These are phyloP conservation scores for Tolypeutes matacus DNA, from an alignment of 2,797 vertebrate genomes.

Conservation along the genomic window DNA sequence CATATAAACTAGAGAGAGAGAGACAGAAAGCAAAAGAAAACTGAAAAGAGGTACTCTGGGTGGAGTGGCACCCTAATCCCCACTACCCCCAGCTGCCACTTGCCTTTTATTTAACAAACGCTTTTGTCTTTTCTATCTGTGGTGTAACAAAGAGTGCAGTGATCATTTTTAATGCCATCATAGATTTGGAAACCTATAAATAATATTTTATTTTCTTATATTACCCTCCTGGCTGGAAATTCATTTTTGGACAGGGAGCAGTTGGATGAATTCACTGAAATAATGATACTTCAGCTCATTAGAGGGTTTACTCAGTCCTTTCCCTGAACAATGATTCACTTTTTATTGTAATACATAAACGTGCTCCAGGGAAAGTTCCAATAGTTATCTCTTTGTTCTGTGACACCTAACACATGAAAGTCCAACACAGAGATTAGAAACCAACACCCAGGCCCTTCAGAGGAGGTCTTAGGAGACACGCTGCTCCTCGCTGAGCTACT, in stretches of 20 bases:
- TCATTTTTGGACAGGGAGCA: slow-evolving; percentile 70
- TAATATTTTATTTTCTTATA: slow-evolving; percentile 70
- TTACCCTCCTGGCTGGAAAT: slow-evolving; percentile 61
- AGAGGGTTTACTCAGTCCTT: slow-evolving; percentile 57
- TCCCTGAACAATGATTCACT: slow-evolving; percentile 39
- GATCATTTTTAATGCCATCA: slow-evolving; percentile 53
- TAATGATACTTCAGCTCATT: slow-evolving; percentile 49
- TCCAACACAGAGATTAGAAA: slow-evolving; percentile 60
- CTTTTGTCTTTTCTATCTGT: background rate
- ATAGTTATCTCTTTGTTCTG: background rate
- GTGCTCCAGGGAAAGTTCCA: slow-evolving; percentile 16
- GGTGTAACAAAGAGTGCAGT: background rate
- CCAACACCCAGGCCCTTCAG: slow-evolving; percentile 64
- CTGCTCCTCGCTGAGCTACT: background rate
- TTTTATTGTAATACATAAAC: slow-evolving; percentile 18
- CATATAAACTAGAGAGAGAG: background rate
- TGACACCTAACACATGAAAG: background rate
- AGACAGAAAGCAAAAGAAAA: slow-evolving; percentile 22
- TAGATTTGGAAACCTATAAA: slow-evolving; percentile 48
- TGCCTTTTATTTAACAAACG: background rate
- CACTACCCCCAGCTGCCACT: background rate
- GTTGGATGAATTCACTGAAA: slow-evolving; percentile 62
- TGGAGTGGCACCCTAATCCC: background rate
- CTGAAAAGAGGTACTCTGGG: background rate
- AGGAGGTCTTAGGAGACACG: slow-evolving; percentile 59